These are phyloP conservation scores for Pelecanoides urinatrix DNA, from an alignment of 2,113 vertebrate genomes.

Conservation along the genomic window DNA sequence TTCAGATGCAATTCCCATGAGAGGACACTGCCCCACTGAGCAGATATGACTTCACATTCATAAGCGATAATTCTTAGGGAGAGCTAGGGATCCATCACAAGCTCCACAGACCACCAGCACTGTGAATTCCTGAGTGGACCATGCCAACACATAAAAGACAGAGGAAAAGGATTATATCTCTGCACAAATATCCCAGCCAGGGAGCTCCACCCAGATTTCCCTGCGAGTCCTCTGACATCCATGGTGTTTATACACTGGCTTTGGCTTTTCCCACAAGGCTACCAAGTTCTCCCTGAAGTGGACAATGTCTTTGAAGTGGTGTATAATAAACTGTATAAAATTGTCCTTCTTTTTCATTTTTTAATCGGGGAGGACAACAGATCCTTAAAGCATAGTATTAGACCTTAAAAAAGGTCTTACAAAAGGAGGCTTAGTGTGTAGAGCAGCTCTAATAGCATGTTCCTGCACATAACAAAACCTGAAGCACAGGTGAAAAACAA, in stretches of 20 bases:
- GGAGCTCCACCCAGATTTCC: neutral
- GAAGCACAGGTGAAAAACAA: neutral
- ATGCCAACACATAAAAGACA: neutral
- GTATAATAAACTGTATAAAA: neutral
- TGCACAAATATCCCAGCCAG: neutral
- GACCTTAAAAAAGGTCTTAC: neutral
- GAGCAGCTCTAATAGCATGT: neutral
- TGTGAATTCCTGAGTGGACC: neutral
- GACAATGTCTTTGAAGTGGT: neutral
- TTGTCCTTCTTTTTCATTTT: neutral
- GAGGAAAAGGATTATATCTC: neutral
- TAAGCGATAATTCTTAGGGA: neutral
- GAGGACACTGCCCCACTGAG: neutral
- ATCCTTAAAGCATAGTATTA: neutral
- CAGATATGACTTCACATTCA: neutral
- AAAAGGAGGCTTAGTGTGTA: neutral
- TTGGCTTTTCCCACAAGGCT: neutral
- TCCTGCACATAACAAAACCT: neutral
- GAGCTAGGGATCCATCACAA: neutral
- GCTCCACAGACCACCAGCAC: neutral
- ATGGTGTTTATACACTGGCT: neutral
- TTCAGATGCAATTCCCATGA: neutral
- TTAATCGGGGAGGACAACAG: neutral
- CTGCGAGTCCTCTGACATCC: neutral
- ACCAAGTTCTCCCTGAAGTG: neutral